Evolutionary conservation across 64 coral and sea anemone genomes (phyloP), one percentile per base, ranked within the genome.

Genomic region (Cladopsammia gracilis): DNA sequence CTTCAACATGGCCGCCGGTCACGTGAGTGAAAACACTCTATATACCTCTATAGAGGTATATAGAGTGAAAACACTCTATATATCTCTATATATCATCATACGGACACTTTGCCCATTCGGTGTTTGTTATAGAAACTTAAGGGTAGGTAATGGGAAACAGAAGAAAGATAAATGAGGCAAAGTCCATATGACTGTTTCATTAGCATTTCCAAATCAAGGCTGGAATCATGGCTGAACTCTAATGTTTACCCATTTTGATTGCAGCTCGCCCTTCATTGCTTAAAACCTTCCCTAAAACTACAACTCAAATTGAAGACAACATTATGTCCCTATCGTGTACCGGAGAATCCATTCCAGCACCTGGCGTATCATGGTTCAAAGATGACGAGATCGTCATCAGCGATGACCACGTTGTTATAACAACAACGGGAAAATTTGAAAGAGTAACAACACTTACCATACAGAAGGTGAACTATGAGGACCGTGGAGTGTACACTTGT

Each of bases 261-360:
- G 11, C 61, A 64, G 61, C 61, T 0, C 61, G 61, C 4, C 61
- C 61, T 19, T 64, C 61, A 16, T 18, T 64, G 12, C 61, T 64
- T 16, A 64, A 16, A 11, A 64, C 12, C 2, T 16, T 64, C 19
- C 12, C 61, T 16, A 64, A 64, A 64, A 11, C 2, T 64, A 19
- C 4, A 4, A 64, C 61, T 18, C 3, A 11, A 64, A 25, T 86
- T 24, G 82, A 86, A 62, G 3, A 46, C 25, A 6, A 69, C 10
- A 2, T 45, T 9, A 18, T 69, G 43, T 9, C 23, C 6, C 48
- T 86, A 10, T 20, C 82, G n/a, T 86, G 82, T 47, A 70, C 13
- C 4, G 82, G 58, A 10, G 82, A 86, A 14, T 45, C 61, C n/a
- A 86, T 86, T 70, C 82, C 82, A 48, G 26, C 65, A 86, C 82